A percentile compares a stretch with the other conserved stretches of the same genome.
phyloP scores from a whole-genome alignment of 2,797 vertebrate genomes.

The Sebastes flavidus region DNA sequence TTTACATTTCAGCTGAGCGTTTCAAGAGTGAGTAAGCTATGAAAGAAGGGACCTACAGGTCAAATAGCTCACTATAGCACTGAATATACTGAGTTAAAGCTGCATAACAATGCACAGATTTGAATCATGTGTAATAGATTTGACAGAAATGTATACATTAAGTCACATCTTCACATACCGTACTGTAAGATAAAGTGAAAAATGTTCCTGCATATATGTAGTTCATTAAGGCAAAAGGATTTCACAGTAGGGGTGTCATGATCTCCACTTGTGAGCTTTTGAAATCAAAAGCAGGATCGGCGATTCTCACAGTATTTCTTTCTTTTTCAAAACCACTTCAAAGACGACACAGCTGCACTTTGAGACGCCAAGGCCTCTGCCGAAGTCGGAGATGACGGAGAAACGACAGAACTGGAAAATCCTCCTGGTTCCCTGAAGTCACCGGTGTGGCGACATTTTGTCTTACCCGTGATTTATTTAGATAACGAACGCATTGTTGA shows the following conservation, averaged over 20 bases:
- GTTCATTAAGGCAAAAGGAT: not conserved
- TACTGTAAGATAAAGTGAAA: not conserved
- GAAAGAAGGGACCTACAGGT: slow-evolving; percentile 11
- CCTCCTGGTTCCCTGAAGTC: not conserved
- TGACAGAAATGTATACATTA: not conserved
- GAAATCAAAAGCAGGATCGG: not conserved
- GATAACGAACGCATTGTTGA: not conserved
- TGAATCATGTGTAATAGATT: not conserved
- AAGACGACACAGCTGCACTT: not conserved
- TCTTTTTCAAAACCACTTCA: not conserved
- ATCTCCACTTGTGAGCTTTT: not conserved
- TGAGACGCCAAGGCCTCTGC: not conserved
- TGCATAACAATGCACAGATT: slow-evolving; percentile 7
- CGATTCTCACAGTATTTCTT: not conserved
- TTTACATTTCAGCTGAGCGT: slow-evolving; percentile 36
- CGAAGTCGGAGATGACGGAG: not conserved
- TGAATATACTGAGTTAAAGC: not conserved
- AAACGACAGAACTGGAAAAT: too few species aligned
- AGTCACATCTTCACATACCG: not conserved
- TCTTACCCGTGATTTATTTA: not conserved
- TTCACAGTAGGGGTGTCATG: not conserved
- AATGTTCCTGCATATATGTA: not conserved
- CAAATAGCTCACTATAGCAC: slow-evolving; percentile 11
- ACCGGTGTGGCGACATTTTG: not conserved
- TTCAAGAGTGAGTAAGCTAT: slow-evolving; percentile 13